These are phyloP conservation scores for Tachysurus vachellii DNA, from an alignment of 2,113 vertebrate species.

Conservation along the genomic window DNA sequence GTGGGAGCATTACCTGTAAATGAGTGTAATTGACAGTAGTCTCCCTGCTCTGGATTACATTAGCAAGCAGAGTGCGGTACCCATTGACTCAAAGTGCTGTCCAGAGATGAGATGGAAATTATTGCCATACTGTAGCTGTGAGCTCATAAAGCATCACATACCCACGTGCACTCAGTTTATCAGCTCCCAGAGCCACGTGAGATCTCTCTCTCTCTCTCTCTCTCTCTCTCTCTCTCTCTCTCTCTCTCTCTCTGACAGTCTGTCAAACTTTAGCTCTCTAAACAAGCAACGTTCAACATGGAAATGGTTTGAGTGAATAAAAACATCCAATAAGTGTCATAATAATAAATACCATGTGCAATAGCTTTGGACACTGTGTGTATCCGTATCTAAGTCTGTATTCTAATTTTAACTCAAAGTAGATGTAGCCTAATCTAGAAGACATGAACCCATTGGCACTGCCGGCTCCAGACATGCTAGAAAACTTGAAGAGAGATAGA, in stretches of 20 bases:
- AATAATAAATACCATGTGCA: not conserved
- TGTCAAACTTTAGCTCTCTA: not conserved
- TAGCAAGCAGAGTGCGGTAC: conserved; percentile 6
- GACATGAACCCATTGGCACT: not conserved
- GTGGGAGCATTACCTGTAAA: conserved; percentile 33
- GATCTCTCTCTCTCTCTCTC: not conserved
- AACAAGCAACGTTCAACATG: not conserved
- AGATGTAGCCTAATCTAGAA: not conserved
- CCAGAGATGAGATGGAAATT: conserved; percentile 22
- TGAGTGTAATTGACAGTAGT: conserved; percentile 47
- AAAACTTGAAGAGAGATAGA: not conserved
- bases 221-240: not conserved
- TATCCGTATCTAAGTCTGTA: not conserved
- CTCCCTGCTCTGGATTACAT: conserved; percentile 39
- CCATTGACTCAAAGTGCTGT: conserved; percentile 13
- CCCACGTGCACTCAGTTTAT: not conserved
- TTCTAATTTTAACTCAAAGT: not conserved
- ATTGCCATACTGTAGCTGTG: conserved; percentile 9
- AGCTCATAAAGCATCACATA: conserved; percentile 10
- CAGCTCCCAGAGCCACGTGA: not conserved
- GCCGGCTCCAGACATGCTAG: not conserved
- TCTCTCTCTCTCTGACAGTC: not conserved
- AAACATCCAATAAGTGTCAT: not conserved
- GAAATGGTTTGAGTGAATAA: not conserved
- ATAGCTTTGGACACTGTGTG: not conserved